A percentile compares a stretch with the other conserved stretches of the same genome.
Conservation (phyloP, 2,797 vertebrate genomes). For the Syncerus caffer region DNA sequence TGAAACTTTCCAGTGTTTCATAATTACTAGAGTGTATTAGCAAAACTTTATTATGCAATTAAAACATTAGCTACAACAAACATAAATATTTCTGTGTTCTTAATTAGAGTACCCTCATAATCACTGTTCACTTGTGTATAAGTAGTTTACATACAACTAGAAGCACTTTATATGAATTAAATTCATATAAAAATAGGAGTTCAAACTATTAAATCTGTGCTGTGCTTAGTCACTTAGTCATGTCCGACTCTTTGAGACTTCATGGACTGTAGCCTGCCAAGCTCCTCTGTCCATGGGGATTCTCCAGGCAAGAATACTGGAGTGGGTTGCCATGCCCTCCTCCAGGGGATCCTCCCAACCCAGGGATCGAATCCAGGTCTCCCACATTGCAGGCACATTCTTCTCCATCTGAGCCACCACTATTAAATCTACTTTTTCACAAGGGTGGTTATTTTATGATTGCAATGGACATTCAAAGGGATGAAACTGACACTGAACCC, state of each 20-base stretch:
- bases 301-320: not conserved
- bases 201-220: conserved; percentile 25
- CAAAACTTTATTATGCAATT: conserved; percentile 66
- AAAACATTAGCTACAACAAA: conserved; percentile 67
- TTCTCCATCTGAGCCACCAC: not conserved
- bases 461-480: not conserved
- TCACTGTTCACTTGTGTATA: conserved; percentile 60
- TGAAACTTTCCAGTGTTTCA: conserved; percentile 49
- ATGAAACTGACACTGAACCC: not conserved
- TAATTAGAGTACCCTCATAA: conserved; percentile 66
- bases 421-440: not conserved
- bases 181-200: conserved; percentile 36
- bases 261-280: not conserved
- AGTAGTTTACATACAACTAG: conserved; percentile 49
- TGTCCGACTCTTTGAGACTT: not conserved
- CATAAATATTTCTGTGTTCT: conserved; percentile 64
- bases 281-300: not conserved
- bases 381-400: not conserved
- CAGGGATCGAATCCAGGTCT: not conserved
- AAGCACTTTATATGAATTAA: conserved; percentile 40
- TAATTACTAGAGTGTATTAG: conserved; percentile 53
- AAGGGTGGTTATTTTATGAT: not conserved
- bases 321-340: not conserved
- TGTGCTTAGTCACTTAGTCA: not conserved
- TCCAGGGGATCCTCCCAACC: not conserved